Base-by-base conservation (phyloP, 1,140 invertebrate genomes). In the Pseudomyrmex pallidus region DNA sequence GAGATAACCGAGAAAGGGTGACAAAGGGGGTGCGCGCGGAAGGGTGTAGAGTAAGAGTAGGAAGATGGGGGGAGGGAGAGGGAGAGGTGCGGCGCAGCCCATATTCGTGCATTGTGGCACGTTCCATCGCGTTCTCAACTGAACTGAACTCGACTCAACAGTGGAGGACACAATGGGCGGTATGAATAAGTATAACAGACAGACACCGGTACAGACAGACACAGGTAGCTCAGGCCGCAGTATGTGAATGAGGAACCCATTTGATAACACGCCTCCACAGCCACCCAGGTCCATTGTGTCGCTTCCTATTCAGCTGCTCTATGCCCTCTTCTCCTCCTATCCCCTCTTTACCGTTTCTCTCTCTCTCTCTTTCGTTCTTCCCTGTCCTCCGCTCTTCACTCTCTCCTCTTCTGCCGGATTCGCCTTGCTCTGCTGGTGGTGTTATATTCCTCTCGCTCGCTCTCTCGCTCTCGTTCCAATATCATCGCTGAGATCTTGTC, bases 141-240 rank as follows among this genome's bases (percentile, higher is more conserved):
- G 92, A 94, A 94, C 93, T 93, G 93, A 94, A 94, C 93, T 94
- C 93, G 91, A 94, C 92, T 93, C 93, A 93, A 93, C 89, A 92
- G 90, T 90, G 86, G 87, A 89, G 88, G 89, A 91, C 91, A 93
- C 92, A 93, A 93, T 93, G 90, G 91, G 87, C 85, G 90, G 91
- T 93, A 94, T 94, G 93, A 94, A 94, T 94, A 94, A 94, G 93
- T 94, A 94, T 94, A 94, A 94, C 93, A 94, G 93, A 94, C 93
- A 93, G 93, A 93, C 93, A 93, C 92, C 91, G 93, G 92, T 93
- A 93, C 92, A 93, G 93, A 93, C 92, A 94, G 92, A 94, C 92
- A 94, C 93, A 93, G 91, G 91, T 93, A 93, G 91, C 91, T 91
- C 90, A 91, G 91, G 91, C 92, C 91, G 90, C 91, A 93, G 93